Base-by-base conservation (phyloP, 2,888 invertebrate species). In the Ischnura elegans region DNA sequence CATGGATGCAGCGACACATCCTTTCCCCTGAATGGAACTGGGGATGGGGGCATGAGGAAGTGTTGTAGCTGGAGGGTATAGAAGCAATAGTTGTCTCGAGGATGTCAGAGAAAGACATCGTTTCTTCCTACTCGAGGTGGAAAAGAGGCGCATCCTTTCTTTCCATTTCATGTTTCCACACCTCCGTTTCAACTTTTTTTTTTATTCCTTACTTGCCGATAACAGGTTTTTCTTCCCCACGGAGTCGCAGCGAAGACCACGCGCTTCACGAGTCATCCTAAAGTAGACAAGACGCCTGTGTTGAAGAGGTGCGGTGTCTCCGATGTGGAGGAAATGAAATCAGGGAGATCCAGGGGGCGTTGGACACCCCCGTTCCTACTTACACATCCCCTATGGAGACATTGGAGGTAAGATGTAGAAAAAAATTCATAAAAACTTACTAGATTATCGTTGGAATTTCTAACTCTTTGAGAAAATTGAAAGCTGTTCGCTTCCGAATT, bases 211-310 rank as follows among this genome's bases (percentile, higher is more conserved):
- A 25, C 36, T 86, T 46, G n/a, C 45, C 86, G 46, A 45, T 86
- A 86, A 86, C 86, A 86, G 86, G n/a, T 43, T 86, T 86, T 86
- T 43, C 36, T 45, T n/a, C 86, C 45, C 46, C n/a, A 86, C 46
- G 86, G 86, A n/a, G 25, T 45, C 10, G n/a, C 86, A 36, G 86
- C 13, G 16, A 76, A 36, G 36, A 51, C 76, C 36, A 36, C 6
- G 21, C 46, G 86, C 86, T 86, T 86, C 86, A 86, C 25, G n/a
- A 10, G 16, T 13, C 43, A 45, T 46, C 46, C 19, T 43, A n/a
- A n/a, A 0, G 86, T 0, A 13, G 42, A 85, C 36, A 85, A 51
- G 86, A 86, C 1, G 46, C 6, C 4, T 5, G 46, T 16, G 45
- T 46, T 25, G 45, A 86, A 76, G 76, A 36, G 29, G 76, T 76